A percentile compares a stretch with the other conserved stretches of the same genome.
Evolutionary conservation across 1,140 invertebrate genomes (phyloP).

Genomic region (Drosophila pectinifera): DNA sequence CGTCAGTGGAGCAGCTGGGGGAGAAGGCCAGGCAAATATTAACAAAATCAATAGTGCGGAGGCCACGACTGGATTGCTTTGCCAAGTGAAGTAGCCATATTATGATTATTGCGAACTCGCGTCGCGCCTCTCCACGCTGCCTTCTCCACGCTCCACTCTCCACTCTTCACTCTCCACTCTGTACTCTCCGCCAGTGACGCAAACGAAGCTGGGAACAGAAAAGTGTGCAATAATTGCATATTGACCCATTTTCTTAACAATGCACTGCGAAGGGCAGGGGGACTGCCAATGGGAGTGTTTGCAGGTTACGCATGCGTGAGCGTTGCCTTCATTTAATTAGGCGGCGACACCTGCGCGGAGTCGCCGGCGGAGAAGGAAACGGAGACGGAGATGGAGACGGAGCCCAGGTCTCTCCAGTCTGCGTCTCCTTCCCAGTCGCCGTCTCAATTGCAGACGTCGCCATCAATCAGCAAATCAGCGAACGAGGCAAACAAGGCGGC

Average conservation of each 20-base stretch:
- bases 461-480: constrained; percentile 80
- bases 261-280: constrained; percentile 38
- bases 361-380: constrained; percentile 4
- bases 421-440: constrained; percentile 28
- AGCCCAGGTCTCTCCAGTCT: no score
- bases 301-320: constrained; percentile 78
- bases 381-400: no score
- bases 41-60: constrained; percentile 61
- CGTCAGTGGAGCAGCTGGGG: not conserved
- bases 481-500: constrained; percentile 66
- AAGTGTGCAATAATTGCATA: constrained; percentile 80
- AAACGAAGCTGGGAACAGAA: constrained; percentile 52
- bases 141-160: not conserved
- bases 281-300: constrained; percentile 25
- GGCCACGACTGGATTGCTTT: constrained; percentile 56
- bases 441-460: constrained; percentile 64
- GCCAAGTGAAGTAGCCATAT: constrained; percentile 65
- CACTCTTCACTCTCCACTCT: not conserved
- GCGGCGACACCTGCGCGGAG: constrained; percentile 72
- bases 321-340: constrained; percentile 82
- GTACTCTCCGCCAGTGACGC: constrained; percentile 41
- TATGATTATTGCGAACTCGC: constrained; percentile 53
- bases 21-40: constrained; percentile 50
- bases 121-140: constrained; percentile 1
- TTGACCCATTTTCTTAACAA: constrained; percentile 77